Evolutionary conservation across 2,888 invertebrate genomes (phyloP).

Genomic region (Lathronympha strigana): DNA sequence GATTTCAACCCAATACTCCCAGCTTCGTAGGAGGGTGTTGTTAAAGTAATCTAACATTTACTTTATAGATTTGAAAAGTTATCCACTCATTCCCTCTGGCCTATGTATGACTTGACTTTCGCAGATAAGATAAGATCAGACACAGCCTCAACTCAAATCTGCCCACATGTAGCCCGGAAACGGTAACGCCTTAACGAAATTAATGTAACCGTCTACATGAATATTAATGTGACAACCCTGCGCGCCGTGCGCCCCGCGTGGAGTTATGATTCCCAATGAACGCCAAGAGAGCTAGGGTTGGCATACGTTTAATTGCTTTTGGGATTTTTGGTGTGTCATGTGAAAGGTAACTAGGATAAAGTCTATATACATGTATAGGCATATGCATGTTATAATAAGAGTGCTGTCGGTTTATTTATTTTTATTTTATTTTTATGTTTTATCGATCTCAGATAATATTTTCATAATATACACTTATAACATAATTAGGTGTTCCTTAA

Average conservation of each 20-base stretch:
- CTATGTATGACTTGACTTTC: not conserved
- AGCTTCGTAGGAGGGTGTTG: too few relatives aligned
- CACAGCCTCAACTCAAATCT: not conserved
- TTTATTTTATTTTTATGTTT: too few relatives aligned
- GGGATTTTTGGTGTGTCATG: conserved; percentile 15
- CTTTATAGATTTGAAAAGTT: not conserved
- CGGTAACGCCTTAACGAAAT: conserved; percentile 48
- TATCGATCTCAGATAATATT: too few relatives aligned
- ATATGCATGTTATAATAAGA: not conserved
- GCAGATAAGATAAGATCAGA: conserved; percentile 2
- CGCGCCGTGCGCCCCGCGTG: conserved; percentile 26
- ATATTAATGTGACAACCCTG: conserved; percentile 51
- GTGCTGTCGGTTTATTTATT: too few relatives aligned
- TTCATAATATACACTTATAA: too few relatives aligned
- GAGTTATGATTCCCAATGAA: conserved; percentile 45
- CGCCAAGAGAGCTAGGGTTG: conserved; percentile 27
- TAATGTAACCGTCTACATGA: conserved; percentile 52
- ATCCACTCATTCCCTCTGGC: not conserved
- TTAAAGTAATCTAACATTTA: not conserved
- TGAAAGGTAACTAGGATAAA: too few relatives aligned
- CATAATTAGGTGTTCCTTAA: too few relatives aligned
- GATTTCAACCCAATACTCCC: too few relatives aligned
- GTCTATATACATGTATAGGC: too few relatives aligned
- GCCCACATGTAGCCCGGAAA: conserved; percentile 8
- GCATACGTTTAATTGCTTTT: conserved; percentile 29